phyloP scores from a whole-genome alignment of 2,888 invertebrate genomes.

The Eupithecia pulchellata region DNA sequence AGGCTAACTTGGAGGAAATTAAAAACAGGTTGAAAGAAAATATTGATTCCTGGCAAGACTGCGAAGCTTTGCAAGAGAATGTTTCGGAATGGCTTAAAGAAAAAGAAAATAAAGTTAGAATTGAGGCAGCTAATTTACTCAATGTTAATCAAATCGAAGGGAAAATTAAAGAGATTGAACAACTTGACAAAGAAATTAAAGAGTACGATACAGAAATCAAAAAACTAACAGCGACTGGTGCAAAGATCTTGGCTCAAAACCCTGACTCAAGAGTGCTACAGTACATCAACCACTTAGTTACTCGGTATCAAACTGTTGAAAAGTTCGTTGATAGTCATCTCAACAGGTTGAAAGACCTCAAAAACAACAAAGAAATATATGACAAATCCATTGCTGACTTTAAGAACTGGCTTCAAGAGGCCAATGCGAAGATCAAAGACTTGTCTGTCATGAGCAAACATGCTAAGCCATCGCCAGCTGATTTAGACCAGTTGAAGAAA shows the following conservation, averaged over 20 bases:
- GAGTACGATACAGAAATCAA: conserved; percentile 88
- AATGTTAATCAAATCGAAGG: conserved; percentile 88
- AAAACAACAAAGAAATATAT: conserved; percentile 89
- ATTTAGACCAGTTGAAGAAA: conserved; percentile 90
- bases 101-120: conserved; percentile 90
- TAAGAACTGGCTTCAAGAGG: conserved; percentile 91
- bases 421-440: conserved; percentile 90
- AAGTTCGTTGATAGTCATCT: conserved; percentile 90
- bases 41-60: conserved; percentile 91
- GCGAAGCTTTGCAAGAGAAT: conserved; percentile 91
- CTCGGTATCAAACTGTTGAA: conserved; percentile 90
- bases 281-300: conserved; percentile 91
- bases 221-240: conserved; percentile 88
- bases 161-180: conserved; percentile 88
- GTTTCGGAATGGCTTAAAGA: conserved; percentile 92
- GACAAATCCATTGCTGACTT: conserved; percentile 88
- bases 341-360: conserved; percentile 89
- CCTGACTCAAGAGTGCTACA: conserved; percentile 94
- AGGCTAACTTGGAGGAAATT: conserved; percentile 88
- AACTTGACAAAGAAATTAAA: conserved; percentile 87
- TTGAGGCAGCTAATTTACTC: conserved; percentile 89
- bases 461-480: conserved; percentile 90
- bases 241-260: conserved; percentile 89
- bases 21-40: conserved; percentile 89
- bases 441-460: conserved; percentile 90